phyloP scores from a whole-genome alignment of 2,797 vertebrate species.

The Gymnothorax reevesii region DNA sequence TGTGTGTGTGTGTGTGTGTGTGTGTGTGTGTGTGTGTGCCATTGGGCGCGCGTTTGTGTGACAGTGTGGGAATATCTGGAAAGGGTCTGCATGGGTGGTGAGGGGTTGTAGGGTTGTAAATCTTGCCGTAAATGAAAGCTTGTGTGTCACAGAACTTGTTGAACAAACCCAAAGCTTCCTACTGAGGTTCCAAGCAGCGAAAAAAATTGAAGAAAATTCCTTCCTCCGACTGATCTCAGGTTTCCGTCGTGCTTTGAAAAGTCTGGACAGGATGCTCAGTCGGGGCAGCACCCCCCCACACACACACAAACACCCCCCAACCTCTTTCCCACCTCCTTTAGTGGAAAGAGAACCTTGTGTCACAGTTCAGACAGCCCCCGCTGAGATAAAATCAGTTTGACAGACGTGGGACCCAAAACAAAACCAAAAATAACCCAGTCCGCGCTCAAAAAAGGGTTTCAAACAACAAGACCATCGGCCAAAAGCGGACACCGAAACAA shows the following conservation, averaged over 20 bases:
- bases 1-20: not conserved
- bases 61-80: not conserved
- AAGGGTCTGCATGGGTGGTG: not conserved
- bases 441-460: slow-evolving; percentile 24
- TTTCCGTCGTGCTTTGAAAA: slow-evolving; percentile 32
- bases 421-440: slow-evolving; percentile 39
- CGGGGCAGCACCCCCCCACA: slow-evolving; percentile 3
- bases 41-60: not conserved
- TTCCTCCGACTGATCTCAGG: slow-evolving; percentile 31
- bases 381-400: slow-evolving; percentile 41
- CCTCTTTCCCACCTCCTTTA: slow-evolving; percentile 5
- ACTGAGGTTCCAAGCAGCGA: slow-evolving; percentile 27
- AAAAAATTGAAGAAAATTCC: slow-evolving; percentile 16
- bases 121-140: slow-evolving; percentile 28
- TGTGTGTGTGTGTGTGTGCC: slow-evolving; percentile 5
- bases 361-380: slow-evolving; percentile 29
- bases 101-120: not conserved
- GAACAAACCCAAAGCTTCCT: slow-evolving; percentile 33
- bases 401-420: slow-evolving; percentile 36
- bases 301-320: too few relatives aligned
- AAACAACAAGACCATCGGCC: slow-evolving; percentile 30
- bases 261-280: slow-evolving; percentile 42
- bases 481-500: slow-evolving; percentile 25
- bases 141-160: slow-evolving; percentile 28
- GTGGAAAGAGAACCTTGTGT: slow-evolving; percentile 7